phyloP scores from a whole-genome alignment of 2,113 vertebrate species.

The Empidonax traillii region DNA sequence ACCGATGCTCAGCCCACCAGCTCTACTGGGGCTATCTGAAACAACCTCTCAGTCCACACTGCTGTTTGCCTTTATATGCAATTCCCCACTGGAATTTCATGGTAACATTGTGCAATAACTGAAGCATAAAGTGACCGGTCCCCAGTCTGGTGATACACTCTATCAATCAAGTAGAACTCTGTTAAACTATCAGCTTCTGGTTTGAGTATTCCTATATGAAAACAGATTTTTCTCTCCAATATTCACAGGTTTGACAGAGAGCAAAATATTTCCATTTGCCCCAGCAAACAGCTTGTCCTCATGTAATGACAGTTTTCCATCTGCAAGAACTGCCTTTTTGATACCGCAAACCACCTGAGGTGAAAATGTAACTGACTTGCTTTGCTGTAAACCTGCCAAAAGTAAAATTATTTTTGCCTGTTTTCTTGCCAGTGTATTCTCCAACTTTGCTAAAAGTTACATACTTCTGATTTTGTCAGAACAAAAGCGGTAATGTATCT shows the following conservation, averaged over 20 bases:
- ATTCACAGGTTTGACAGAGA: constrained; percentile 46
- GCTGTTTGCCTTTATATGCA: neutral
- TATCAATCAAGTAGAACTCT: constrained; percentile 11
- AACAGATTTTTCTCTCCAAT: constrained; percentile 39
- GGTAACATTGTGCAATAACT: neutral
- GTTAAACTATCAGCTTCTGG: constrained; percentile 21
- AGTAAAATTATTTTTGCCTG: constrained; percentile 53
- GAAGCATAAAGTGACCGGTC: neutral
- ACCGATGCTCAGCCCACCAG: fast-evolving
- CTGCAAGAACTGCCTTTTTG: constrained; percentile 58
- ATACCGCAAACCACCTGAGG: constrained; percentile 63
- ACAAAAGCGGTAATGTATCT: neutral
- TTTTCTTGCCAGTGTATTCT: neutral
- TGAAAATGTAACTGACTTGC: constrained; percentile 61
- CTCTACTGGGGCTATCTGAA: neutral
- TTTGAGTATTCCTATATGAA: constrained; percentile 4
- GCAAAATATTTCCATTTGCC: constrained; percentile 59
- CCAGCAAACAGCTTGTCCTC: constrained; percentile 54
- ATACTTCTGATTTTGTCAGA: constrained; percentile 10
- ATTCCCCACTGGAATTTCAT: neutral
- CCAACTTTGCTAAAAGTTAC: constrained; percentile 37
- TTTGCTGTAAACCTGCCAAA: constrained; percentile 55
- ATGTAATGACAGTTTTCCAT: constrained; percentile 62
- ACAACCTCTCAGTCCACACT: neutral
- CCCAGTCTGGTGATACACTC: neutral